Evolutionary conservation across 1,140 invertebrate genomes (phyloP).

Genomic region (Ctenoplectra terminalis): DNA sequence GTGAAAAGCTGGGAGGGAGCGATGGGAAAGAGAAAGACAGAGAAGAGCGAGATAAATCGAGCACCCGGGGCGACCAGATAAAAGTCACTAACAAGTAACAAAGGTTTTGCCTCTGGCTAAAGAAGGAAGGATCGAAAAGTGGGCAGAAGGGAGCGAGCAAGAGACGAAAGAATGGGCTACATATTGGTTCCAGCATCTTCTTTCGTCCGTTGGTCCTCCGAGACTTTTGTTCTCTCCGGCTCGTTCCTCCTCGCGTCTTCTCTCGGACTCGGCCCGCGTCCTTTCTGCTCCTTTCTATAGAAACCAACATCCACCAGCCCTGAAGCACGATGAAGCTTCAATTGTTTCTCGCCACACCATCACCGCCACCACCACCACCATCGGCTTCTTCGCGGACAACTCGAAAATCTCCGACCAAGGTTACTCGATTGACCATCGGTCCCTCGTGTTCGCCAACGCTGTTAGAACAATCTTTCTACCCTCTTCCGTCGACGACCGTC

Average conservation of each 20-base stretch:
- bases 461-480: constrained; percentile 15
- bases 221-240: constrained; percentile 60
- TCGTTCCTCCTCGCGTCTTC: constrained; percentile 14
- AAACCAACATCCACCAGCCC: constrained; percentile 42
- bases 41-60: constrained; percentile 68
- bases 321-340: constrained; percentile 37
- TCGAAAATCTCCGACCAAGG: constrained; percentile 37
- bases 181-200: constrained; percentile 67
- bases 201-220: constrained; percentile 47
- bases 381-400: not conserved
- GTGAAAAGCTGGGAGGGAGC: not conserved
- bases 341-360: constrained; percentile 60
- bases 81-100: constrained; percentile 75
- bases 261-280: constrained; percentile 32
- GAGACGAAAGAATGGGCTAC: constrained; percentile 50
- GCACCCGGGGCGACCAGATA: constrained; percentile 71
- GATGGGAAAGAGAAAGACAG: constrained; percentile 1
- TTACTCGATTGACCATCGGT: constrained; percentile 45
- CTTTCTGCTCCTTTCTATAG: constrained; percentile 18
- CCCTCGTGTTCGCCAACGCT: constrained; percentile 14
- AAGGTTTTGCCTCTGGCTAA: constrained; percentile 65
- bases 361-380: too few species aligned
- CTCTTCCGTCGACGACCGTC: not conserved
- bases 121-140: constrained; percentile 27
- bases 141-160: constrained; percentile 9